These are phyloP conservation scores for Hypotaenidia okinawae DNA, from an alignment of 2,797 vertebrate species.

Conservation along the genomic window DNA sequence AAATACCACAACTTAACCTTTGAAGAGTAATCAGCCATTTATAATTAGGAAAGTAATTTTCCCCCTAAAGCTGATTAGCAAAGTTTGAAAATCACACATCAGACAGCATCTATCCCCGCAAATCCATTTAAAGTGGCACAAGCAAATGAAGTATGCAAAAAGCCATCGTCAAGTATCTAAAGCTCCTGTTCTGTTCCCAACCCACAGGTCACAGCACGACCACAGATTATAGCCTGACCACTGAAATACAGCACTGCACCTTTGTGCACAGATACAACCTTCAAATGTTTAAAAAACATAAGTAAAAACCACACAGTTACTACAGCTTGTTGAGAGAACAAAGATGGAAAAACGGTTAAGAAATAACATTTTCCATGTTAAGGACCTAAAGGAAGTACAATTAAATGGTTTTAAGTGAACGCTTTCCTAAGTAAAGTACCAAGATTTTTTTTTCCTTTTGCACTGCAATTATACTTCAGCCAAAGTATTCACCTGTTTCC, in stretches of 20 bases:
- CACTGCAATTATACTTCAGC: not conserved
- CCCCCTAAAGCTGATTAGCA: not conserved
- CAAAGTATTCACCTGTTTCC: not conserved
- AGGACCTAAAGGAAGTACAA: not conserved
- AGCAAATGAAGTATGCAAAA: not conserved
- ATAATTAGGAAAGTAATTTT: slow-evolving; percentile 19
- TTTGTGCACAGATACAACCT: not conserved
- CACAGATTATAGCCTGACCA: not conserved
- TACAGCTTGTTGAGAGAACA: not conserved
- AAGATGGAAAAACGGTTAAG: not conserved
- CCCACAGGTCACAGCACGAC: not conserved
- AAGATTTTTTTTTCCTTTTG: not conserved
- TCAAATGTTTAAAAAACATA: not conserved
- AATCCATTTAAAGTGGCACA: slow-evolving; percentile 8
- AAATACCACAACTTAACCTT: not conserved
- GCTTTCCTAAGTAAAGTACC: not conserved
- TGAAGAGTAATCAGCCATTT: slow-evolving; percentile 31
- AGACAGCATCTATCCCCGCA: not conserved
- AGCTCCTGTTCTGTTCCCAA: not conserved
- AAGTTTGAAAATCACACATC: slow-evolving; percentile 4
- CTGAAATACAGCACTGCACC: not conserved
- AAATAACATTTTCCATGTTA: not conserved
- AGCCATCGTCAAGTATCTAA: not conserved
- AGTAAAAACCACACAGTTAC: not conserved
- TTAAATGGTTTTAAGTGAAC: not conserved